Evolutionary conservation across 35 echinoderm and acorn worm species (phyloP).

Genomic region (Chiridota heheva): DNA sequence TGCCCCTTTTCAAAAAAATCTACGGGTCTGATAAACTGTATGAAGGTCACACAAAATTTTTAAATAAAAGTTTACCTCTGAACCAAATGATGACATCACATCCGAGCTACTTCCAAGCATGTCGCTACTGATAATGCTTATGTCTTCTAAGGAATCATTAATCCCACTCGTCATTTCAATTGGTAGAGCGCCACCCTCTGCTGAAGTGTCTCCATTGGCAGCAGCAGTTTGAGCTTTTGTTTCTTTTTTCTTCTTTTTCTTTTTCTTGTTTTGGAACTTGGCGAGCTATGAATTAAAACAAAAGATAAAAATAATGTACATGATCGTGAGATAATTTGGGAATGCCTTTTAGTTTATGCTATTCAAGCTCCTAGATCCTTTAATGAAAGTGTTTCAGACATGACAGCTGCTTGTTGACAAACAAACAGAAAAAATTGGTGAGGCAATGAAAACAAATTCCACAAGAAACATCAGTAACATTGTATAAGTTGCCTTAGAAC

Average conservation of each 20-base stretch:
- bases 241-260: slow-evolving; percentile 79
- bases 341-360: no score
- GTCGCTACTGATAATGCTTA: slow-evolving; percentile 55
- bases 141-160: slow-evolving; percentile 58
- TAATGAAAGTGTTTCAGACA: no score
- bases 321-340: no score
- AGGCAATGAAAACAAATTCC: no score
- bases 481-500: no score
- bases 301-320: no score
- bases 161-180: slow-evolving; percentile 15
- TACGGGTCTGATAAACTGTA: neutral
- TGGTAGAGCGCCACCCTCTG: slow-evolving; percentile 7
- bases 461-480: no score
- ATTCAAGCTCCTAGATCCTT: no score
- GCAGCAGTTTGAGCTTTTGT: slow-evolving; percentile 3
- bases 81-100: slow-evolving; percentile 63
- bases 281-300: no score
- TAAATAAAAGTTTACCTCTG: slow-evolving; percentile 35
- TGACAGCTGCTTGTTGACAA: no score
- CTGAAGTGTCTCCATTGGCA: slow-evolving; percentile 47
- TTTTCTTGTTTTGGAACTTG: slow-evolving; percentile 96
- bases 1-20: neutral
- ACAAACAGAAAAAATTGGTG: no score
- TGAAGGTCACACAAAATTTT: neutral
- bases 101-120: slow-evolving; percentile 61